These are phyloP conservation scores for Himalopsyche phryganea DNA, from an alignment of 1,140 invertebrate genomes.

Conservation along the genomic window DNA sequence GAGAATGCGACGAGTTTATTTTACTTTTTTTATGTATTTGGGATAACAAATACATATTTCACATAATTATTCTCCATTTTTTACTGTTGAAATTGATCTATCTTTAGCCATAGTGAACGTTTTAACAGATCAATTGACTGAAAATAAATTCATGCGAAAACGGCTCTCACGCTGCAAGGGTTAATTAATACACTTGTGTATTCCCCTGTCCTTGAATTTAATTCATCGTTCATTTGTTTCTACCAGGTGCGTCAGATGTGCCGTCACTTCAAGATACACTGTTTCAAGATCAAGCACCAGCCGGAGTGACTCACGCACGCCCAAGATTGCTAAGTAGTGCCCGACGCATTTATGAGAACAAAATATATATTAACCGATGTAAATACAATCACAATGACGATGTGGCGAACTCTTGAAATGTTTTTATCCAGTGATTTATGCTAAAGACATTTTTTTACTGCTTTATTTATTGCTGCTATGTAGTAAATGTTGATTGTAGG, in stretches of 20 bases:
- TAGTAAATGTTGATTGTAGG: too few relatives aligned
- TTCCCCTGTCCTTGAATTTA: constrained; percentile 5
- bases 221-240: constrained; percentile 32
- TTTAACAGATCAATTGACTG: too few relatives aligned
- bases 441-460: not conserved
- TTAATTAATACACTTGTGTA: not conserved
- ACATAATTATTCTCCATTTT: too few relatives aligned
- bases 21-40: too few relatives aligned
- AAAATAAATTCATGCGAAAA: too few relatives aligned
- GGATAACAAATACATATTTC: too few relatives aligned
- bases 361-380: not conserved
- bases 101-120: too few relatives aligned
- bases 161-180: not conserved
- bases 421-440: not conserved
- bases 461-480: not conserved
- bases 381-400: not conserved
- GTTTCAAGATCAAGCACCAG: constrained; percentile 64
- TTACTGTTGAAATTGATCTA: too few relatives aligned
- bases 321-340: not conserved
- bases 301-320: constrained; percentile 49
- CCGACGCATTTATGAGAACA: not conserved
- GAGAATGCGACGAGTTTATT: too few relatives aligned
- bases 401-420: not conserved
- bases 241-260: constrained; percentile 78
- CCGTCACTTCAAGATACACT: constrained; percentile 71